A percentile compares a stretch with the other conserved stretches of the same genome.
These are phyloP conservation scores for Dynastes hyllus DNA, from an alignment of 2,888 invertebrate species.

Conservation along the genomic window DNA sequence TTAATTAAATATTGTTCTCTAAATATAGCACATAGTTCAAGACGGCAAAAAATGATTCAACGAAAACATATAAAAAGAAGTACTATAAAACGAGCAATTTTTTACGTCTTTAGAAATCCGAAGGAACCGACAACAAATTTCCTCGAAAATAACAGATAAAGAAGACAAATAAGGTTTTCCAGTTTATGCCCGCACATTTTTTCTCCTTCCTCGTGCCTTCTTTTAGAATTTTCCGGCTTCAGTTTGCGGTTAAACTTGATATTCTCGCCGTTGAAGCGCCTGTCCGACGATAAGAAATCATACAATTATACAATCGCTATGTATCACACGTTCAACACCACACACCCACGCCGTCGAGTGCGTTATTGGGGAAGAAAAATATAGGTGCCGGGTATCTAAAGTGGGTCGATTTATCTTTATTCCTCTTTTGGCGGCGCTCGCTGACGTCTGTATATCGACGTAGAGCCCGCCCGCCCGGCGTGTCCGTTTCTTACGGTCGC, in stretches of 20 bases:
- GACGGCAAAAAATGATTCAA: too few relatives aligned
- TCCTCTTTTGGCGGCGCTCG: conserved; percentile 32
- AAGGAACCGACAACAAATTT: neutral
- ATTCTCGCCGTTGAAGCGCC: neutral
- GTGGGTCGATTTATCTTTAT: conserved; percentile 51
- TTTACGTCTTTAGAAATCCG: too few relatives aligned
- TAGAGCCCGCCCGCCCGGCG: neutral
- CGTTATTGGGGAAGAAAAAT: conserved; percentile 47
- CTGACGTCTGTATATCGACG: conserved; percentile 46
- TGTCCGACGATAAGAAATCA: conserved; percentile 15
- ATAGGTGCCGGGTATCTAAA: conserved; percentile 43
- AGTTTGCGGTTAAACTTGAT: neutral
- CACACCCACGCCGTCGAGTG: conserved; percentile 10
- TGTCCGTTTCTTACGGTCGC: conserved; percentile 28
- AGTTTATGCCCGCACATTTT: conserved; percentile 8
- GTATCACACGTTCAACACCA: conserved; percentile 36
- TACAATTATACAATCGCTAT: conserved; percentile 30
- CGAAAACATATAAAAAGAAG: too few relatives aligned
- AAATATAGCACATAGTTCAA: too few relatives aligned
- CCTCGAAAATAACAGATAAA: neutral
- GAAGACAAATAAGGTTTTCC: conserved; percentile 8
- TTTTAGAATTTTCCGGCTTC: neutral
- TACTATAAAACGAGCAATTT: too few relatives aligned
- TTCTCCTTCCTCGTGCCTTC: too few relatives aligned
- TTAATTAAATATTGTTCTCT: too few relatives aligned